A percentile compares a stretch with the other conserved stretches of the same genome.
Evolutionary conservation across 2,888 invertebrate species (phyloP).

Genomic region (Anodontia alba): DNA sequence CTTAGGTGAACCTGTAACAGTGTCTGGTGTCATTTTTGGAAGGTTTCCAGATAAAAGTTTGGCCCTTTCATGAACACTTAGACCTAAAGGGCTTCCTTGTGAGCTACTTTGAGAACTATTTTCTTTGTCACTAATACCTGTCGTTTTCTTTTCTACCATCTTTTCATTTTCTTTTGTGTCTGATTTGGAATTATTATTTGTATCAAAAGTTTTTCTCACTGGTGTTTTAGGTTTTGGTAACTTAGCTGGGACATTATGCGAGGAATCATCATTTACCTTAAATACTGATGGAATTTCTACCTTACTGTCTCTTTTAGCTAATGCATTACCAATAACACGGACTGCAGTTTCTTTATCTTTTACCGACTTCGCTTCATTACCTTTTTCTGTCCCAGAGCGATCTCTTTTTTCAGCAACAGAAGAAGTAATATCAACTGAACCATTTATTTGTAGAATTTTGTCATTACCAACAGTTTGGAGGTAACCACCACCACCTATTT

Average conservation of each 20-base stretch:
- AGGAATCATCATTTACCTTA: neutral
- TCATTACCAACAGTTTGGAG: slow-evolving; percentile 24
- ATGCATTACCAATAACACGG: neutral
- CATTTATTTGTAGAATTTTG: neutral
- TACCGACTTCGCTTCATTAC: neutral
- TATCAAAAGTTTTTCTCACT: slow-evolving; percentile 29
- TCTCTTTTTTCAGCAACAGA: slow-evolving; percentile 2
- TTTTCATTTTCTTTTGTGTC: slow-evolving; percentile 1
- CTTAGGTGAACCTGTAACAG: neutral
- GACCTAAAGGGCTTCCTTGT: slow-evolving; percentile 15
- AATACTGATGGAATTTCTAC: slow-evolving; percentile 42
- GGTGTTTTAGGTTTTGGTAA: slow-evolving; percentile 29
- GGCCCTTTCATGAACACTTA: neutral
- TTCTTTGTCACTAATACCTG: slow-evolving; percentile 7
- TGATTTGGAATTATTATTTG: slow-evolving; percentile 34
- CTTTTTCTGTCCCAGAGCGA: neutral
- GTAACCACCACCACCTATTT: slow-evolving; percentile 25
- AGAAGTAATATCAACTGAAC: neutral
- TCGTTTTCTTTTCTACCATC: slow-evolving; percentile 10
- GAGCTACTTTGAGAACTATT: neutral
- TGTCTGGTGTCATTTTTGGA: neutral
- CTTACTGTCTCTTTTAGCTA: slow-evolving; percentile 27
- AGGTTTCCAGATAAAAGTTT: neutral
- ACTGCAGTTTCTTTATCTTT: neutral
- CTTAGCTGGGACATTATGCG: slow-evolving; percentile 24